Evolutionary conservation across 2,888 invertebrate genomes (phyloP), one percentile per base, ranked within the genome.

Genomic region (Lasioglossum marginatum): DNA sequence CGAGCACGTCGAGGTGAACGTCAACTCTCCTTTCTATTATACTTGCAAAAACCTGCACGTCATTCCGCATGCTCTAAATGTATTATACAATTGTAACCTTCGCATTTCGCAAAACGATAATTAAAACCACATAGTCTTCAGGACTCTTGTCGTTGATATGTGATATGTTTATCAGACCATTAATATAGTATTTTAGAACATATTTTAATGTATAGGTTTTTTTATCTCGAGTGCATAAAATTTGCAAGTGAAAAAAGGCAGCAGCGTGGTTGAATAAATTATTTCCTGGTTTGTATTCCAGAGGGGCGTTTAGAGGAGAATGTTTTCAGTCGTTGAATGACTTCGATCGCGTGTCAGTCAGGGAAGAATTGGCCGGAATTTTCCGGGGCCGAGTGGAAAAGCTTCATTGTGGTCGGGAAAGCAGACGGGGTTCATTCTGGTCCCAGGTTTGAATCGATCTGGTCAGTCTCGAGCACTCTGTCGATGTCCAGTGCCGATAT

Each of bases 391-490:
- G 34, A 66, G 16, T 34, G 34, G 66, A 34, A 31, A 23, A 48
- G n/a, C 77, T 73, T 31, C 34, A 31, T 52, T 12, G 66, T 72
- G 27, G 40, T 14, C 52, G 8, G 43, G 66, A 71, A 72, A 43
- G 37, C 43, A 27, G 37, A 16, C 48, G 40, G 31, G 40, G 4
- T 1, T 27, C 60, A 27, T 52, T 52, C 52, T 52, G 52, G 8
- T 52, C 2, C 52, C 52, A 52, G 71, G 66, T 45, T 80, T 81
- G 77, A 77, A 86, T 86, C 85, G 74, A 84, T 83, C 84, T 72
- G n/a, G 37, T 5, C 31, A n/a, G 68, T 52, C 52, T 77, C 48
- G 71, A 76, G 37, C 71, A 76, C 84, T 85, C 77, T 31, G 70
- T 84, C 60, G 52, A 23, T 34, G 76, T 77, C 68, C 75, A 68